Base-by-base conservation (phyloP, 2,113 vertebrate species). In the Perca schrenkii region DNA sequence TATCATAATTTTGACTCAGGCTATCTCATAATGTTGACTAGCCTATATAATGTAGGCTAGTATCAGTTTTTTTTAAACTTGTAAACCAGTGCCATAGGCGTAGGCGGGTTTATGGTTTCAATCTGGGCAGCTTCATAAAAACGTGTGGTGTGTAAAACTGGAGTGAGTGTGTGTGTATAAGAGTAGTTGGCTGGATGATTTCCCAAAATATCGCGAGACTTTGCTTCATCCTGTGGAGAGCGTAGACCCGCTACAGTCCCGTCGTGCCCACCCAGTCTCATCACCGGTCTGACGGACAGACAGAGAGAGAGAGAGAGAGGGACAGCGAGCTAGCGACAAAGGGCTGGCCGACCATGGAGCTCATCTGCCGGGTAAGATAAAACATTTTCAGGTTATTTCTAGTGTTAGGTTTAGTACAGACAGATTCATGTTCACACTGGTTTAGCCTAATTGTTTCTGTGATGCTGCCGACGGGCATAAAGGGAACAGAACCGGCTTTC, bases 161-260 rank as follows among this genome's bases (percentile, higher is more conserved):
- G 13, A 15, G 31, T 19, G 31, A 22, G 28, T n/a, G 50, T 4
- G 36, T 36, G 34, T 34, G 34, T 21, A 21, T n/a, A 58, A 16
- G 22, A 34, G 52, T 43, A 31, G 22, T 21, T 40, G 34, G 6
- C 36, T 49, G 11, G 25, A 22, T 17, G 8, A 0, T 25, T 50
- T 4, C 3, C 22, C 8, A 6, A 56, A 58, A 60, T 87, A 72
- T 88, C 90, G 92, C 92, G 90, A 90, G 77, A 60, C 2, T 57
- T 54, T 12, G 15, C 15, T 56, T 15, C 4, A 4, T 8, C 22
- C 10, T 40, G 7, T 47, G 25, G 3, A 2, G 25, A 22, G 63
- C 46, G 25, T 0, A 56, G 66, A 69, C 60, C 49, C 49, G 68
- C 77, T 13, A 17, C 49, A 16, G 36, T 77, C 54, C 67, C 17